A percentile compares a stretch with the other conserved stretches of the same genome.
phyloP scores from a whole-genome alignment of 2,888 invertebrate genomes.

The Leptinotarsa haldemani region DNA sequence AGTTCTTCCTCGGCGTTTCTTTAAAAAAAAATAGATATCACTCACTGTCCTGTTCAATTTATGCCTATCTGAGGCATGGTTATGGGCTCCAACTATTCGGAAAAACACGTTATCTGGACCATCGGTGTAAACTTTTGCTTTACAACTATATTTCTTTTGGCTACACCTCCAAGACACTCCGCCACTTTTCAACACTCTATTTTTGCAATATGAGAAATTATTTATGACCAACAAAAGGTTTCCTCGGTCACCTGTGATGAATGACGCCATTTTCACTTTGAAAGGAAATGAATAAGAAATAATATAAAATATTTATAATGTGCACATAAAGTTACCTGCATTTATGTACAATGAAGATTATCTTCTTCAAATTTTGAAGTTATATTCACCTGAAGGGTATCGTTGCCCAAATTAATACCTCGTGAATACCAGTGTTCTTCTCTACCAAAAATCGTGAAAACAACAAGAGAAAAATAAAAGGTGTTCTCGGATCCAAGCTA shows the following conservation, averaged over 20 bases:
- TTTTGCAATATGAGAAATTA: constrained; percentile 32
- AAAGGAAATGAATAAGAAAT: too few relatives aligned
- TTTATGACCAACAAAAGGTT: constrained; percentile 3
- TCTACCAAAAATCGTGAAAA: too few relatives aligned
- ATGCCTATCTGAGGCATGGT: constrained; percentile 15
- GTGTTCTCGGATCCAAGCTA: too few relatives aligned
- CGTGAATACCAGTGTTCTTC: too few relatives aligned
- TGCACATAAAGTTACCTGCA: too few relatives aligned
- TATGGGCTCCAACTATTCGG: constrained; percentile 11
- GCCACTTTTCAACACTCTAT: constrained; percentile 30
- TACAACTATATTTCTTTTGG: constrained; percentile 22
- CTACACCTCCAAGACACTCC: constrained; percentile 35
- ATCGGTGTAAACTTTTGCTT: constrained; percentile 20
- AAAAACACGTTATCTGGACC: constrained; percentile 19
- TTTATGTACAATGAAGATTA: too few relatives aligned
- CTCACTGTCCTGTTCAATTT: constrained; percentile 7
- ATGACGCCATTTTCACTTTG: constrained; percentile 5
- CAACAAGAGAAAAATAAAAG: too few relatives aligned
- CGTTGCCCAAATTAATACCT: too few relatives aligned
- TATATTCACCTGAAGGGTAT: too few relatives aligned
- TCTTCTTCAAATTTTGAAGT: too few relatives aligned
- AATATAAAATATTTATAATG: too few relatives aligned
- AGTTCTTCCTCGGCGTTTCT: constrained; percentile 10
- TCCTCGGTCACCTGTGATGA: constrained; percentile 20
- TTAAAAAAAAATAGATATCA: constrained; percentile 20